Evolutionary conservation across 2,113 vertebrate species (phyloP), one percentile per base, ranked within the genome.

Genomic region (Platichthys stellatus): DNA sequence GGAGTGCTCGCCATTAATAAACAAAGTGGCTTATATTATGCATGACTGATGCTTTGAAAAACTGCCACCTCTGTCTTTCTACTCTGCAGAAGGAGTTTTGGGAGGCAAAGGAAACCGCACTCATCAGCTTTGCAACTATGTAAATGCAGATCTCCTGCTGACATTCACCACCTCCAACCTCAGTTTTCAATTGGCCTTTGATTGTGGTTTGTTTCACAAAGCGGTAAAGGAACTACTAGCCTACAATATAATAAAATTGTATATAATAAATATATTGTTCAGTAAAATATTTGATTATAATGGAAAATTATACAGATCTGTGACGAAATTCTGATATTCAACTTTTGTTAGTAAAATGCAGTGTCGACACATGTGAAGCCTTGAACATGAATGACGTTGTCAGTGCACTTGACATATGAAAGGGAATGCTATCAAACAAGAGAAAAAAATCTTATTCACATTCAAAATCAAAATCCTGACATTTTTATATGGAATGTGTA

Each of bases 1-100:
- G 79, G 83, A 89, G 86, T 70, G 79, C 81, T 77, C 58, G 14
- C 38, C 87, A 90, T 89, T 90, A 90, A 92, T 92, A 91, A 92
- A 91, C 88, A 92, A 92, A 88, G 88, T 71, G 86, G 74, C 69
- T 82, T 92, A 74, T 86, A 89, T 90, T 87, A 90, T 90, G 87
- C 84, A 91, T 88, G 85, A 75, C 69, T 84, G 88, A 82, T 74
- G 78, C 89, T 87, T 90, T 84, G 86, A 88, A 85, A 89, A 90
- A 76, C 64, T 9, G 64, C 81, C 63, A 86, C 72, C 75, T 82
- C 75, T 68, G 58, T 49, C 71, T 28, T 57, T 72, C 40, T 35
- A 5, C 60, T 62, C 61, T 65, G 71, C 66, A 38, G 0, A 76
- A 49, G 9, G 68, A 75, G 47, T 70, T 83, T 69, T 62, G 54